Percentiles rank a stretch among this genome's conserved stretches.
Conservation (phyloP, 2,888 invertebrate genomes). For the Ophion slaviceki region DNA sequence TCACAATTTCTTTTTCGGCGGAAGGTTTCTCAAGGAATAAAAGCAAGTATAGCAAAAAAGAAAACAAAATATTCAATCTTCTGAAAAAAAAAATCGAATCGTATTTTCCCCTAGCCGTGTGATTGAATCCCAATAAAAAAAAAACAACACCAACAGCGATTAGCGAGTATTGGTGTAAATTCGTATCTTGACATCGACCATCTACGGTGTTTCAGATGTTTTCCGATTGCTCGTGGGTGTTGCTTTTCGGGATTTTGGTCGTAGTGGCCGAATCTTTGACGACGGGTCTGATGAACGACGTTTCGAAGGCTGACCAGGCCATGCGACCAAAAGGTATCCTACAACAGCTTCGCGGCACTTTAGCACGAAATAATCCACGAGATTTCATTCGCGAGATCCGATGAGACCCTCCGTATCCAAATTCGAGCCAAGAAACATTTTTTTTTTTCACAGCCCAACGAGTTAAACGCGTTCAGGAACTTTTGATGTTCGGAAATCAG, state of each 20-base stretch:
- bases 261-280: slow-evolving; percentile 75
- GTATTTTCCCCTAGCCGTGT: not conserved
- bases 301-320: slow-evolving; percentile 77
- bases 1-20: not conserved
- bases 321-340: slow-evolving; percentile 79
- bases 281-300: slow-evolving; percentile 76
- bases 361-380: not conserved
- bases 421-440: not conserved
- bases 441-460: slow-evolving; percentile 1
- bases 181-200: not conserved
- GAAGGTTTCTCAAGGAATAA: not conserved
- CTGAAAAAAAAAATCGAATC: not conserved
- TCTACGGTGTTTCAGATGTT: slow-evolving; percentile 72
- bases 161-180: not conserved
- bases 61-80: not conserved
- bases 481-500: slow-evolving; percentile 83
- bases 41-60: not conserved
- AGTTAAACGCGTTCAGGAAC: slow-evolving; percentile 83
- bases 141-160: not conserved
- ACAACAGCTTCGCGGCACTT: not conserved
- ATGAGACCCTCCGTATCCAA: no score
- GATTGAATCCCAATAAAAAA: not conserved
- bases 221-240: slow-evolving; percentile 71
- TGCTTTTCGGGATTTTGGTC: slow-evolving; percentile 72
- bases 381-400: no score